A percentile compares a stretch with the other conserved stretches of the same genome.
phyloP scores from a whole-genome alignment of 2,113 vertebrate species.

The Casuarius casuarius region DNA sequence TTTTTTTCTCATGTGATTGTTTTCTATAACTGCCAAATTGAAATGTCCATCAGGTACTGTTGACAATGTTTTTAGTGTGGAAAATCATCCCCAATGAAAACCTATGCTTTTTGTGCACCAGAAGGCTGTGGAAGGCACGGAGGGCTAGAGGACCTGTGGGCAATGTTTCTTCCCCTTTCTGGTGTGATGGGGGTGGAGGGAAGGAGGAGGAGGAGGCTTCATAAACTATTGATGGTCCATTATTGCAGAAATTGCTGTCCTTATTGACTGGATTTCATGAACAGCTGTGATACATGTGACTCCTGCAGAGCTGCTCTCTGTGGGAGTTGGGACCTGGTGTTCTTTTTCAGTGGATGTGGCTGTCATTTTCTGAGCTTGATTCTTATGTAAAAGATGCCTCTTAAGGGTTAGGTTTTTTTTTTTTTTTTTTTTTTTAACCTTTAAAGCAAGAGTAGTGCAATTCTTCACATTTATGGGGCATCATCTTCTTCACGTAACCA shows the following conservation, averaged over 20 bases:
- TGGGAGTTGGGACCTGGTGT: slow-evolving; percentile 37
- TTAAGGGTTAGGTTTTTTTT: background rate
- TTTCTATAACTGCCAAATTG: background rate
- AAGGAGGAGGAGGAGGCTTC: background rate
- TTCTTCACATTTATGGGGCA: background rate
- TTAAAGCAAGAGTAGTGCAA: background rate
- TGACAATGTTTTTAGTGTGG: fast-evolving
- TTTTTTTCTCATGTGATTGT: background rate
- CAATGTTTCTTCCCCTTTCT: background rate
- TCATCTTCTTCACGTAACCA: background rate
- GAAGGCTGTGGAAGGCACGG: background rate
- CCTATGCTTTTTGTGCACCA: background rate
- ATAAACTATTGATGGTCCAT: background rate
- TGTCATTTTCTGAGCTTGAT: slow-evolving; percentile 34
- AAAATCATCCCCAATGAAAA: background rate
- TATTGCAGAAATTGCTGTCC: background rate
- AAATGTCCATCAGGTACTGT: background rate
- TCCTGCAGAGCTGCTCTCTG: slow-evolving; percentile 48
- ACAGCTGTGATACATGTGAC: background rate
- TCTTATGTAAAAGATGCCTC: slow-evolving; percentile 24
- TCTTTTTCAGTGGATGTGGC: slow-evolving; percentile 40
- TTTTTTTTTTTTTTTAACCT: background rate
- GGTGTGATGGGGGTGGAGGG: background rate
- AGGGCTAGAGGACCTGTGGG: background rate
- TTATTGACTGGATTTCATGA: background rate